Evolutionary conservation across 2,888 invertebrate species (phyloP), one percentile per base, ranked within the genome.

Genomic region (Lampropteryx suffumata): DNA sequence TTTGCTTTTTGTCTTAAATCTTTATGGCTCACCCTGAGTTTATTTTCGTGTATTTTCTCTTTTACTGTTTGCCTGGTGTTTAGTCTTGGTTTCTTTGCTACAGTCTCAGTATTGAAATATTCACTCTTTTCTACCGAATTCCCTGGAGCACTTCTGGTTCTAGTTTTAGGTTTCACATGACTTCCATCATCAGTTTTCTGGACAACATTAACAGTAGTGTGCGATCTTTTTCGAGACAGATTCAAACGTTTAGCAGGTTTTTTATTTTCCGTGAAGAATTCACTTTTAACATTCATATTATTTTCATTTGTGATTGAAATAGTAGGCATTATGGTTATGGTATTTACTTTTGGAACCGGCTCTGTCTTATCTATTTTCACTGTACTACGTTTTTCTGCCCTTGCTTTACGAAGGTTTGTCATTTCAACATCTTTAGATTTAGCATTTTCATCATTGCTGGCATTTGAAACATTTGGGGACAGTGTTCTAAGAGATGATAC

Each of bases 11-110:
- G 61, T 64, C 73, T 83, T 3, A 89, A 60, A 67, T 89, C 87
- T 72, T 67, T 82, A 57, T 90, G 89, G 56, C 82, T 88, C 1
- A 88, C 71, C 70, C 89, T 82, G 50, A 74, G 68, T 21, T 67
- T 62, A 47, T 82, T 79, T 67, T 82, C 77, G 46, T 51, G 26
- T 49, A 62, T 58, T 24, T 74, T 56, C 47, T 60, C 61, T 41
- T 59, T 54, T 41, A 57, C 61, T 13, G 70, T 62, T 67, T 73
- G 53, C 58, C 68, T 67, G 8, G 44, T 41, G 2, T 44, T 59
- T 34, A 61, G 43, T 57, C 57, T 73, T 0, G 57, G 49, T 57
- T 58, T 71, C 63, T 76, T 76, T 26, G 29, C 48, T 27, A 49
- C 61, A 43, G 4, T 56, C 35, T 62, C 56, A 24, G 54, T 49